A percentile compares a stretch with the other conserved stretches of the same genome.
Conservation (phyloP, 2,113 vertebrate species). For the Heterotis niloticus region DNA sequence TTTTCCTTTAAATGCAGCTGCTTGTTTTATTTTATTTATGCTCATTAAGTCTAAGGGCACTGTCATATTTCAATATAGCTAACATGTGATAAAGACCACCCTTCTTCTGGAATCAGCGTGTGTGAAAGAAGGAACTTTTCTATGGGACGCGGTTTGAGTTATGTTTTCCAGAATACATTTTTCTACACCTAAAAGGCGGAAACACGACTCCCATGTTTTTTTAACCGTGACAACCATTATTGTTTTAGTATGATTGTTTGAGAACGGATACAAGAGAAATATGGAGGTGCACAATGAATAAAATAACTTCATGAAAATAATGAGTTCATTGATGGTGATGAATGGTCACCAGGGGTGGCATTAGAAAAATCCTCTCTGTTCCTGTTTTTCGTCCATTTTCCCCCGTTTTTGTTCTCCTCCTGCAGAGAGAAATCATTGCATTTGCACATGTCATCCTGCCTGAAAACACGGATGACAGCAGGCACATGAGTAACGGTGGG, state of each 20-base stretch:
- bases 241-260: slow-evolving; percentile 24
- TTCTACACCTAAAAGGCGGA: slow-evolving; percentile 19
- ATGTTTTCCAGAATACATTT: slow-evolving; percentile 31
- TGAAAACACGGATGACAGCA: slow-evolving; percentile 53
- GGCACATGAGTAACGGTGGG: slow-evolving; percentile 49
- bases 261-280: slow-evolving; percentile 23
- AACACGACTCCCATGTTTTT: slow-evolving; percentile 36
- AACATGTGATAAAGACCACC: slow-evolving; percentile 41
- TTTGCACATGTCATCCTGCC: slow-evolving; percentile 53
- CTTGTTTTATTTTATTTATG: slow-evolving; percentile 35
- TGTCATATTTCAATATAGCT: slow-evolving; percentile 45
- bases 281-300: slow-evolving; percentile 34
- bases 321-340: slow-evolving; percentile 44
- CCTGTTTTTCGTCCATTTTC: slow-evolving; percentile 31
- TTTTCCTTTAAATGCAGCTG: slow-evolving; percentile 30
- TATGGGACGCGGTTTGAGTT: slow-evolving; percentile 34
- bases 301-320: slow-evolving; percentile 34
- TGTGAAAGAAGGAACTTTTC: slow-evolving; percentile 33
- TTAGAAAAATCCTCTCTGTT: slow-evolving; percentile 36
- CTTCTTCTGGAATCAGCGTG: slow-evolving; percentile 33
- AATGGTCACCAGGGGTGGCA: slow-evolving; percentile 45
- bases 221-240: slow-evolving; percentile 20
- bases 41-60: slow-evolving; percentile 42
- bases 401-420: slow-evolving; percentile 26
- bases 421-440: slow-evolving; percentile 46